phyloP scores from a whole-genome alignment of 2,888 invertebrate genomes.

The Orchesellides sinensis region DNA sequence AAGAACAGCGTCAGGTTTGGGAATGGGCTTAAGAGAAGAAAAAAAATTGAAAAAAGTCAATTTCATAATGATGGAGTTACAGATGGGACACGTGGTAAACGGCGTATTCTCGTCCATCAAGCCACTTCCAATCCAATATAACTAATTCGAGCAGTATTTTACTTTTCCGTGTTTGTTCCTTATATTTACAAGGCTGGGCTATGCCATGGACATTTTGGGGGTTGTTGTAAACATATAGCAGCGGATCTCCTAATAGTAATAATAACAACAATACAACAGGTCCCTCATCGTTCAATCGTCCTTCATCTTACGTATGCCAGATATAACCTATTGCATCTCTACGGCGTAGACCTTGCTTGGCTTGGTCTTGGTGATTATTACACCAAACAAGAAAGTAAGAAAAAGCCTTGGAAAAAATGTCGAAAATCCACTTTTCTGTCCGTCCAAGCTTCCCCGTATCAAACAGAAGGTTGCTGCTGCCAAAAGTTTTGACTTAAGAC shows the following conservation, averaged over 20 bases:
- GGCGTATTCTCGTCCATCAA: constrained; percentile 19
- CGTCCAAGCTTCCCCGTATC: not conserved
- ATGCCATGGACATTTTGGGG: not conserved
- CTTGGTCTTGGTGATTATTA: not conserved
- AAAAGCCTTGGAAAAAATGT: constrained; percentile 62
- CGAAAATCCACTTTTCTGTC: constrained; percentile 48
- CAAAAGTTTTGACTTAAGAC: too few relatives aligned
- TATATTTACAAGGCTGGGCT: not conserved
- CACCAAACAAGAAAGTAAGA: constrained; percentile 30
- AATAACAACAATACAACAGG: constrained; percentile 49
- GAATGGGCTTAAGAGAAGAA: not conserved
- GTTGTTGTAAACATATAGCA: not conserved
- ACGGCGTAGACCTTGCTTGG: not conserved
- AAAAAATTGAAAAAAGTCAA: constrained; percentile 16
- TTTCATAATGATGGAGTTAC: constrained; percentile 33
- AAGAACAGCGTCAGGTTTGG: not conserved
- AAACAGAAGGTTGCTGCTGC: constrained; percentile 24
- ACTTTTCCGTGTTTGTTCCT: not conserved
- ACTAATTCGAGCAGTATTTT: too few relatives aligned
- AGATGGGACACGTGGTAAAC: constrained; percentile 58
- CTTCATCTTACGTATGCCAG: constrained; percentile 21
- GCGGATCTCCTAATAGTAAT: not conserved
- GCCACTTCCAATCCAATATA: too few relatives aligned
- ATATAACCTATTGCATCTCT: constrained; percentile 9
- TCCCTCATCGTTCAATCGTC: constrained; percentile 27